A percentile compares a stretch with the other conserved stretches of the same genome.
phyloP scores from a whole-genome alignment of 2,797 vertebrate species.

The Fringilla coelebs region DNA sequence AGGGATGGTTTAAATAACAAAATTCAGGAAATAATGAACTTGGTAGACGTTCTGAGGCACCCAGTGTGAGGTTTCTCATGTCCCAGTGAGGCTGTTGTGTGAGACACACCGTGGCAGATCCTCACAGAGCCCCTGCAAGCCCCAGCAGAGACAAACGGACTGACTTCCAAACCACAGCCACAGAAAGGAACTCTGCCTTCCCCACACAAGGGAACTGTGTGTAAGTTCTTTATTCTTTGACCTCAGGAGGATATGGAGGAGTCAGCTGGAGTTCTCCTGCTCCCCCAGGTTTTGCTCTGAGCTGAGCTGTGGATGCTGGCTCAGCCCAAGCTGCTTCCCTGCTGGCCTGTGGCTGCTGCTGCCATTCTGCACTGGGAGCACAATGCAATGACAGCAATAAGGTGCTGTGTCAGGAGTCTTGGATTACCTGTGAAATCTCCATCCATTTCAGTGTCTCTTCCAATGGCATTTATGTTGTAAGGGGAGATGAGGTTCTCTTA shows the following conservation, averaged over 20 bases:
- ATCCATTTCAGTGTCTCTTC: background rate
- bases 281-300: background rate
- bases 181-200: background rate
- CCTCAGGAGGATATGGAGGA: background rate
- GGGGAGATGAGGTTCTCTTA: background rate
- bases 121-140: background rate
- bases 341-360: background rate
- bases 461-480: background rate
- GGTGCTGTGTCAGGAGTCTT: background rate
- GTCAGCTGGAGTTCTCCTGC: background rate
- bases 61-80: background rate
- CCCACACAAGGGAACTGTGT: background rate
- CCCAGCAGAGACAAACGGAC: background rate
- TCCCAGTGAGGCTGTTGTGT: background rate
- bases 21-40: constrained; percentile 11
- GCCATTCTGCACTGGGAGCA: background rate
- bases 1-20: constrained; percentile 17
- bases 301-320: background rate
- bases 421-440: background rate
- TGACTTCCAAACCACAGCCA: background rate
- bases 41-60: background rate
- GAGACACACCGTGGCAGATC: background rate
- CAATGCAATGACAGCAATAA: rapidly evolving
- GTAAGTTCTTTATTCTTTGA: background rate
- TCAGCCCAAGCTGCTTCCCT: background rate